Base-by-base conservation (phyloP, 2,113 vertebrate species). In the Zosterops borbonicus region DNA sequence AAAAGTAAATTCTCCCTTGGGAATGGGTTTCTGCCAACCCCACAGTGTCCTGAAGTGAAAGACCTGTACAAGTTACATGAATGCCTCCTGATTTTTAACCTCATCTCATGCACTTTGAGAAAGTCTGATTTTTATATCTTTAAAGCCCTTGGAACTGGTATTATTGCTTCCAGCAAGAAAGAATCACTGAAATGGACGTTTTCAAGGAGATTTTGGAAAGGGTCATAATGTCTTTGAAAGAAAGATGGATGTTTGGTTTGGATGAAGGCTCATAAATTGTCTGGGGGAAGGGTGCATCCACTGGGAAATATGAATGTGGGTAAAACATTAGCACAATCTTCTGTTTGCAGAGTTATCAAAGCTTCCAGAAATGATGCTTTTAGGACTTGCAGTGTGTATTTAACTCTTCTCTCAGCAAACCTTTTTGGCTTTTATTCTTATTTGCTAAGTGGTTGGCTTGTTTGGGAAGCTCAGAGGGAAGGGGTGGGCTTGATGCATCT, bases 341-440 rank as follows among this genome's bases (percentile, higher is more conserved):
- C 83, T 83, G 10, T 68, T 59, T 89, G 68, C 64, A 81, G 75
- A 92, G 64, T 68, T 90, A 90, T 69, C 77, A 91, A 78, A 93
- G 81, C 80, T 67, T 60, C 56, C 73, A 89, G 76, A 94, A 90
- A 87, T 46, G 64, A 52, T 90, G 55, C 76, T 87, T 93, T 77
- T 63, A 90, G 80, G 46, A 52, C 62, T 71, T 81, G 44, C 55
- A 59, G 29, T 52, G 29, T 37, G 17, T 52, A 42, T 84, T 92
- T 78, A 92, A 64, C 59, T 83, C 55, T 92, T 87, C 42, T 50
- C 94, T 80, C 42, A 80, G 64, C 64, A 81, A 83, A 55, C 22
- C 5, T 67, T 88, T 86, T 39, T 73, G 44, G 33, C 19, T 89
- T 92, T 91, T 89, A 41, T 58, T 67, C 33, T 39, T 67, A 49